phyloP scores from a whole-genome alignment of 2,113 vertebrate species.

The Hipposideros armiger region DNA sequence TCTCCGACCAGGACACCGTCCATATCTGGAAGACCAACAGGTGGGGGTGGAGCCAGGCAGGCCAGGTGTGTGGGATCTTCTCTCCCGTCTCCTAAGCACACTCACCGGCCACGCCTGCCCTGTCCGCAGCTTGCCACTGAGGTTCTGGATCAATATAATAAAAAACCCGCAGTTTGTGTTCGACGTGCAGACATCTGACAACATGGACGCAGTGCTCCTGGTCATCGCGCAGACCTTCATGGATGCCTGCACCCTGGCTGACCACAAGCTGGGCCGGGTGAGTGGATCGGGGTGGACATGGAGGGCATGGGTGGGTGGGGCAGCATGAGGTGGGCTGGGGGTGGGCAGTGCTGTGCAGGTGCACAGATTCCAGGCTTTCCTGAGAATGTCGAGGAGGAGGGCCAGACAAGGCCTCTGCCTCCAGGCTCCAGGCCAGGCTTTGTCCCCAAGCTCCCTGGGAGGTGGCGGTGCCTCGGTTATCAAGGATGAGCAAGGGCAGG shows the following conservation, averaged over 20 bases:
- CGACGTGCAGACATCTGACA: slow-evolving; percentile 97
- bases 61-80: fast-evolving
- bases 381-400: background rate
- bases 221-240: slow-evolving; percentile 99
- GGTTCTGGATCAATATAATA: slow-evolving; percentile 99
- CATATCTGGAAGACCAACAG: slow-evolving; percentile 99
- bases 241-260: slow-evolving; percentile 98
- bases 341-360: background rate
- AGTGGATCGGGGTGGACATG: slow-evolving; percentile 60
- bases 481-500: background rate
- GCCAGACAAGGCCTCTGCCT: background rate
- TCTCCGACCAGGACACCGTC: slow-evolving; percentile 96
- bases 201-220: slow-evolving; percentile 95
- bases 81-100: fast-evolving
- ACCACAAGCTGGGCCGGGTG: slow-evolving; percentile 98
- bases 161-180: slow-evolving; percentile 99
- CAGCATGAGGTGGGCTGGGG: background rate
- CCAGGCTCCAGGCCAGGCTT: background rate
- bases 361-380: background rate
- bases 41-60: slow-evolving; percentile 86
- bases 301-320: background rate
- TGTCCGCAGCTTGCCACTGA: slow-evolving; percentile 93
- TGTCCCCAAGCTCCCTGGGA: background rate
- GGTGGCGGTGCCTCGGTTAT: background rate
- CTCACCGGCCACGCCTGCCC: fast-evolving